Conservation (phyloP, 2,888 invertebrate species). For the Melanotus villosus region DNA sequence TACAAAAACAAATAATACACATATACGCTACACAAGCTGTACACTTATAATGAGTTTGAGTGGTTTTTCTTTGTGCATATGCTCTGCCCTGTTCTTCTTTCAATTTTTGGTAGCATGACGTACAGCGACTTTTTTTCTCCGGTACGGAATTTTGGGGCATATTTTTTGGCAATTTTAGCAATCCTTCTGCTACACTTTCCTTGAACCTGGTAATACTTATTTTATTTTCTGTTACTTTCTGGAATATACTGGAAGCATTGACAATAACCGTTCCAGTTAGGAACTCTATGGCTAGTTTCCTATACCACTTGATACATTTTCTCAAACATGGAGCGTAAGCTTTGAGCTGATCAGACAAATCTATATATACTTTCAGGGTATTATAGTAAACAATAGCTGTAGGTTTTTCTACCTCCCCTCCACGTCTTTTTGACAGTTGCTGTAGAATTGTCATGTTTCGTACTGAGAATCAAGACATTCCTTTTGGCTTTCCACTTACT, state of each 20-base stretch:
- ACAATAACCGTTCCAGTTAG: neutral
- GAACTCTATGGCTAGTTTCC: neutral
- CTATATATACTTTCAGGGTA: neutral
- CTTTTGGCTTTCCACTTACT: constrained; percentile 2
- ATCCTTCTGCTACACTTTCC: no score
- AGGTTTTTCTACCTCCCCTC: neutral
- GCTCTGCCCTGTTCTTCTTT: neutral
- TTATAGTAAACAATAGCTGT: neutral
- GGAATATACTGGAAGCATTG: neutral
- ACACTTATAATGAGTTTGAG: neutral
- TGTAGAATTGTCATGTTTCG: neutral
- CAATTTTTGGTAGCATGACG: neutral
- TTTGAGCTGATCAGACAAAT: constrained; percentile 1
- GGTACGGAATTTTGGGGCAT: neutral
- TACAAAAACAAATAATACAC: neutral
- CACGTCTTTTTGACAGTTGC: neutral
- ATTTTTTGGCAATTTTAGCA: neutral
- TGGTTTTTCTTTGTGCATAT: no score
- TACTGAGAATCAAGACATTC: neutral
- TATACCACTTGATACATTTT: neutral
- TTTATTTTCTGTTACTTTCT: neutral
- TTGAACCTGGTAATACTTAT: no score
- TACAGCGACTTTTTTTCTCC: neutral
- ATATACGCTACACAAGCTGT: neutral
- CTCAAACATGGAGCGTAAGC: neutral